phyloP scores from a whole-genome alignment of 2,888 invertebrate genomes.

The Mythimna impura region DNA sequence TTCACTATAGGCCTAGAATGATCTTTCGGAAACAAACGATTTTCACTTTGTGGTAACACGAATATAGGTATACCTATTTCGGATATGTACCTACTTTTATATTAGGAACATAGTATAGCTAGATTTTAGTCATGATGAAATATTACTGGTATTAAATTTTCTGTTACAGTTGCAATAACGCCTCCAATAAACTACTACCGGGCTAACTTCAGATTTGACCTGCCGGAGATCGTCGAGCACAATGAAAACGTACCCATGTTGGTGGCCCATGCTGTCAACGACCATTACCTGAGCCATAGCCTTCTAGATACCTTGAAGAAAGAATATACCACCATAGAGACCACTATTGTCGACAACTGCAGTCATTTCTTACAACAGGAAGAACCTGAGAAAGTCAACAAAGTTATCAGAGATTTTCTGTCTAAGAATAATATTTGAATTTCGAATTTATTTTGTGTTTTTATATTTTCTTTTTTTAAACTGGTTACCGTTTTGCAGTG shows the following conservation, averaged over 20 bases:
- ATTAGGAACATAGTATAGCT: background rate
- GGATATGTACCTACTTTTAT: background rate
- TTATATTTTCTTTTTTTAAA: background rate
- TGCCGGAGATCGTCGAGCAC: conserved; percentile 70
- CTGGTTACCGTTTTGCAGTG: background rate
- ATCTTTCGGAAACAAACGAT: background rate
- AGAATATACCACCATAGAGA: conserved; percentile 83
- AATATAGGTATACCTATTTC: background rate
- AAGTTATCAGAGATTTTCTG: conserved; percentile 86
- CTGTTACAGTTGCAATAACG: conserved; percentile 87
- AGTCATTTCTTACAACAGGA: conserved; percentile 91
- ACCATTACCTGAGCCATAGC: conserved; percentile 76
- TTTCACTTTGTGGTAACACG: background rate
- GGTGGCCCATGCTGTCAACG: conserved; percentile 84
- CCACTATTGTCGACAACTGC: conserved; percentile 81
- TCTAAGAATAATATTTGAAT: conserved; percentile 75
- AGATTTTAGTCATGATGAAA: background rate
- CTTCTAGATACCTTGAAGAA: conserved; percentile 79
- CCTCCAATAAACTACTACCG: conserved; percentile 91
- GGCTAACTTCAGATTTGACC: conserved; percentile 78
- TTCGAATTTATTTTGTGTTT: background rate
- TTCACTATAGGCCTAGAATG: too few relatives aligned
- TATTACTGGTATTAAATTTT: conserved; percentile 12
- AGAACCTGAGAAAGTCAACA: conserved; percentile 88
- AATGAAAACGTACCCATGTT: conserved; percentile 83